These are phyloP conservation scores for Mycalesis mineus DNA, from an alignment of 2,888 invertebrate genomes.

Conservation along the genomic window DNA sequence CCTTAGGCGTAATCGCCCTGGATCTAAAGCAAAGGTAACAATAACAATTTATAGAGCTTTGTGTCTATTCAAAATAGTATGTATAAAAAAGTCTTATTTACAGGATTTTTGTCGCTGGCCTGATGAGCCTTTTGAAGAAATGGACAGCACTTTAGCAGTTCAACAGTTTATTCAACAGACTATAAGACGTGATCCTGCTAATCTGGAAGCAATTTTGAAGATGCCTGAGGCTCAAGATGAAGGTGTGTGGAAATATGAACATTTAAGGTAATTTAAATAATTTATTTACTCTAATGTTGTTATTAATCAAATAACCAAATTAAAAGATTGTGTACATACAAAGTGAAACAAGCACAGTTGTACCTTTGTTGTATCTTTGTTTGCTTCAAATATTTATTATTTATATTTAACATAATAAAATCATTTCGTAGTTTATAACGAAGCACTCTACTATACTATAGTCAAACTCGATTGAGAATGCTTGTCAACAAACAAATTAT, in stretches of 20 bases:
- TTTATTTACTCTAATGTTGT: too few species aligned
- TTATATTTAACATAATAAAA: too few species aligned
- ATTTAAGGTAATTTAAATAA: conserved; percentile 89
- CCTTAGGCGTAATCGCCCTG: conserved; percentile 92
- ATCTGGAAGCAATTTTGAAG: conserved; percentile 95
- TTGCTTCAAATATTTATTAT: too few species aligned
- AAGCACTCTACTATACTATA: too few species aligned
- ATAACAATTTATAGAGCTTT: conserved; percentile 22
- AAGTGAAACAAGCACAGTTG: too few species aligned
- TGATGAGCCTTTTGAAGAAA: conserved; percentile 98
- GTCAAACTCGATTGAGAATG: too few species aligned
- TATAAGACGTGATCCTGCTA: conserved; percentile 93
- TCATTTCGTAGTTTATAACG: too few species aligned
- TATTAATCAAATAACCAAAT: too few species aligned
- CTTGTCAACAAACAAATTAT: too few species aligned
- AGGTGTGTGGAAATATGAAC: conserved; percentile 99
- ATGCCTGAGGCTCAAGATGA: conserved; percentile 99
- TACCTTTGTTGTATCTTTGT: too few species aligned
- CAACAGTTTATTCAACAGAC: conserved; percentile 99
- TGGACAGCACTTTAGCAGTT: conserved; percentile 99
- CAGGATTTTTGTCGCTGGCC: conserved; percentile 99
- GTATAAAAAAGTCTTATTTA: conserved; percentile 26
- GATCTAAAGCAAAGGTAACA: conserved; percentile 90
- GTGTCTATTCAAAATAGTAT: neutral
- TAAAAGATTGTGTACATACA: too few species aligned